Evolutionary conservation across 2,797 vertebrate species (phyloP).

Genomic region (Diplodus sargus): DNA sequence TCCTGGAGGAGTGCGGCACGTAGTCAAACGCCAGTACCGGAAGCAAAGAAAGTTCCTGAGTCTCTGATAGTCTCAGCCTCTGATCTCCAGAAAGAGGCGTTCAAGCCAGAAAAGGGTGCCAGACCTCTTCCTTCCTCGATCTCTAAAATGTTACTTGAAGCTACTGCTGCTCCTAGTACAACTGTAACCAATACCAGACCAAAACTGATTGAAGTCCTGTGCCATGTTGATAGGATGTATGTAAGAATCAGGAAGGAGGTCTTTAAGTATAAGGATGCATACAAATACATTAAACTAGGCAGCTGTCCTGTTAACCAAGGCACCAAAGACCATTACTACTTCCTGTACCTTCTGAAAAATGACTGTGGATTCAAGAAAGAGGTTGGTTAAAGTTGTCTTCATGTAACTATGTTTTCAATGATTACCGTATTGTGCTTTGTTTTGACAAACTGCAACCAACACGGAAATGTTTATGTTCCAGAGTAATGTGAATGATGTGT

Average conservation of each 20-base stretch:
- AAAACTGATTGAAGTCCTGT: conserved; percentile 58
- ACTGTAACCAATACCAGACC: accelerated
- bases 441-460: background rate
- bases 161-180: background rate
- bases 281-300: conserved; percentile 70
- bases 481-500: conserved; percentile 50
- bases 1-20: background rate
- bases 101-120: conserved; percentile 63
- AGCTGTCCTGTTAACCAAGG: conserved; percentile 72
- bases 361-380: conserved; percentile 63
- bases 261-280: conserved; percentile 47
- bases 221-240: conserved; percentile 75
- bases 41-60: conserved; percentile 37
- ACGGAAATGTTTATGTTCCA: conserved; percentile 45
- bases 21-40: background rate
- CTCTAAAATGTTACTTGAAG: conserved; percentile 54
- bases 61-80: conserved; percentile 43
- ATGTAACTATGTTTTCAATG: background rate
- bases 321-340: conserved; percentile 55
- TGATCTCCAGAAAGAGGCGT: conserved; percentile 33
- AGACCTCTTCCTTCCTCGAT: conserved; percentile 48
- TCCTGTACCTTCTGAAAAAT: conserved; percentile 63
- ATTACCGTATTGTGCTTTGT: accelerated
- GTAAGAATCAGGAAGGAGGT: conserved; percentile 62
- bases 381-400: conserved; percentile 53